Conservation (phyloP, 2,888 invertebrate species). For the Lithosia quadra region DNA sequence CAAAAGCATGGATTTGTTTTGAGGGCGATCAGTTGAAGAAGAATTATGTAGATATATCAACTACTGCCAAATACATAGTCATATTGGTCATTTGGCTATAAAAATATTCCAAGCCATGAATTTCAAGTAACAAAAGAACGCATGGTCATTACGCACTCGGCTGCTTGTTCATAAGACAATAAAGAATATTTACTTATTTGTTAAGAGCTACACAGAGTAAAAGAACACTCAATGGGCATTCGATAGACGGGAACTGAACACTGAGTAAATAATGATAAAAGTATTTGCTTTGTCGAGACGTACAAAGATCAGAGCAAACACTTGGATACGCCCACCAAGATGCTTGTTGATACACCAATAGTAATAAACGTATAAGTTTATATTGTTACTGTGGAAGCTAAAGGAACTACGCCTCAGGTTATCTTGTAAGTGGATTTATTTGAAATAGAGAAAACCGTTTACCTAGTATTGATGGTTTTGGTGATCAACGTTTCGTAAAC, state of each 20-base stretch:
- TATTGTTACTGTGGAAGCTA: constrained; percentile 38
- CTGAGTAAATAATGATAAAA: constrained; percentile 84
- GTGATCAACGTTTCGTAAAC: no score
- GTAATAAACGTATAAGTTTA: constrained; percentile 58
- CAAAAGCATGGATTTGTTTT: no score
- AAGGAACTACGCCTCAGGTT: constrained; percentile 32
- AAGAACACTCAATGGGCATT: constrained; percentile 70
- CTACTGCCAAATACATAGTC: no score
- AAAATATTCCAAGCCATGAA: no score
- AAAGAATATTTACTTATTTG: constrained; percentile 65
- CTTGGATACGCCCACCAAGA: constrained; percentile 74
- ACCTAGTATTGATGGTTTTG: no score
- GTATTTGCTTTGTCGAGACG: constrained; percentile 80
- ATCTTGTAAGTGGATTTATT: constrained; percentile 21
- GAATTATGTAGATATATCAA: no score
- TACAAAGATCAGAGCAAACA: constrained; percentile 83
- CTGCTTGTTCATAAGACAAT: constrained; percentile 61
- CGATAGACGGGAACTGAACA: constrained; percentile 78
- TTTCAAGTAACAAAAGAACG: constrained; percentile 32
- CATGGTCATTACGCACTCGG: constrained; percentile 50
- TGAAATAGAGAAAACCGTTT: not conserved
- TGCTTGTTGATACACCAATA: constrained; percentile 67
- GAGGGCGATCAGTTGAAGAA: no score
- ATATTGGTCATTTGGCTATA: not conserved
- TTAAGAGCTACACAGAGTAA: constrained; percentile 62